These are phyloP conservation scores for Drosophila mercatorum DNA, from an alignment of 2,888 invertebrate genomes.

Conservation along the genomic window DNA sequence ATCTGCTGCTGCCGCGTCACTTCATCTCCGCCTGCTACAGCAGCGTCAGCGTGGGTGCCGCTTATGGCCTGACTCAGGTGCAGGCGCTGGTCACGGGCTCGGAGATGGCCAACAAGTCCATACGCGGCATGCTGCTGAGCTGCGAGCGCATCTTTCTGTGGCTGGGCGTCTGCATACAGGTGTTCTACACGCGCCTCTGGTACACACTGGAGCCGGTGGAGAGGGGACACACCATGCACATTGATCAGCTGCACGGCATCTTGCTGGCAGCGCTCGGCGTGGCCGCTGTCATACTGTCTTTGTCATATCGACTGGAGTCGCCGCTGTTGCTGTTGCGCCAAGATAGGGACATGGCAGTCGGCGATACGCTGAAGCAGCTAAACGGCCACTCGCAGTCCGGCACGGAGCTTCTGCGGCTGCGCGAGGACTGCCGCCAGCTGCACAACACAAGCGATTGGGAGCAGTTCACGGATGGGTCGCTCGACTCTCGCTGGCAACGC, in stretches of 20 bases:
- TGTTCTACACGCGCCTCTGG: slow-evolving; percentile 78
- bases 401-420: slow-evolving; percentile 65
- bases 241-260: slow-evolving; percentile 82
- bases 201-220: slow-evolving; percentile 64
- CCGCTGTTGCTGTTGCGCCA: slow-evolving; percentile 74
- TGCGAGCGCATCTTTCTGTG: slow-evolving; percentile 81
- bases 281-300: slow-evolving; percentile 64
- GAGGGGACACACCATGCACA: slow-evolving; percentile 64
- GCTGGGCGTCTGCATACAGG: slow-evolving; percentile 81
- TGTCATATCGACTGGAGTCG: slow-evolving; percentile 74
- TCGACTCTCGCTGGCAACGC: slow-evolving; percentile 45
- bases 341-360: slow-evolving; percentile 70
- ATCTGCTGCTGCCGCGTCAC: slow-evolving; percentile 58
- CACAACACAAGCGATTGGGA: slow-evolving; percentile 72
- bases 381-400: slow-evolving; percentile 51
- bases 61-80: slow-evolving; percentile 80
- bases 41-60: slow-evolving; percentile 80
- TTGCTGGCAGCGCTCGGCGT: slow-evolving; percentile 72
- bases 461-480: slow-evolving; percentile 48
- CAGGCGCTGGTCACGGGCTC: slow-evolving; percentile 80
- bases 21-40: slow-evolving; percentile 67
- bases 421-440: slow-evolving; percentile 73
- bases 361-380: slow-evolving; percentile 62
- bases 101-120: slow-evolving; percentile 77
- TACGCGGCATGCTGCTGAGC: slow-evolving; percentile 79